Percentiles rank a stretch among this genome's conserved stretches.
Conservation (phyloP, 2,797 vertebrate species). For the Oreonectes daqikongensis region DNA sequence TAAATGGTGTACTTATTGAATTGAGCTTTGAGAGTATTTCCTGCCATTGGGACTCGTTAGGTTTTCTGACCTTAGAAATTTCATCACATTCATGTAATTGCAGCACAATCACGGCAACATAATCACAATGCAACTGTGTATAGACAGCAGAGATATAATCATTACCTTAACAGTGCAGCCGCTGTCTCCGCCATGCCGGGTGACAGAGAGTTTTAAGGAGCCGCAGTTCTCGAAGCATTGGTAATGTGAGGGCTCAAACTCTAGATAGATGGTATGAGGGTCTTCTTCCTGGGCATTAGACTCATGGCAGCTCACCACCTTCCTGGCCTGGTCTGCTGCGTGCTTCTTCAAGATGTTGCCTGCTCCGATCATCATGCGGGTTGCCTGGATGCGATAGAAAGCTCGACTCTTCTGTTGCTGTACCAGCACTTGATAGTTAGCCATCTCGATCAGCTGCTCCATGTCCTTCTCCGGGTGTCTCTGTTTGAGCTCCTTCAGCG, state of each 20-base stretch:
- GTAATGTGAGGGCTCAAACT: slow-evolving; percentile 83
- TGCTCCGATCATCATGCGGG: slow-evolving; percentile 88
- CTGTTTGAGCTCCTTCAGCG: slow-evolving; percentile 83
- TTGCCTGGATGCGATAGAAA: slow-evolving; percentile 88
- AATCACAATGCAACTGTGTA: slow-evolving; percentile 26
- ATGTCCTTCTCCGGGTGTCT: slow-evolving; percentile 85
- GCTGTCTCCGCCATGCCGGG: slow-evolving; percentile 78
- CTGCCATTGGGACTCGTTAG: slow-evolving; percentile 1
- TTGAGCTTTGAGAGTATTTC: slow-evolving; percentile 36
- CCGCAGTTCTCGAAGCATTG: slow-evolving; percentile 90
- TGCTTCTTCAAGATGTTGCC: slow-evolving; percentile 88
- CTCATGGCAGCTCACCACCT: slow-evolving; percentile 83
- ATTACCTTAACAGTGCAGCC: slow-evolving; percentile 81
- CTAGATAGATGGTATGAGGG: slow-evolving; percentile 81
- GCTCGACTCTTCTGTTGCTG: slow-evolving; percentile 88
- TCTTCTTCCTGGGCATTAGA: slow-evolving; percentile 82
- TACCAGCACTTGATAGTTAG: slow-evolving; percentile 85
- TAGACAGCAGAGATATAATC: background rate
- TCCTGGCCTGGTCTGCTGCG: slow-evolving; percentile 85
- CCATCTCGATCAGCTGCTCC: slow-evolving; percentile 87
- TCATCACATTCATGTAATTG: slow-evolving; percentile 34
- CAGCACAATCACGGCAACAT: slow-evolving; percentile 6
- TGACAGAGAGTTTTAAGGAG: slow-evolving; percentile 80
- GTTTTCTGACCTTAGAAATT: slow-evolving; percentile 33
- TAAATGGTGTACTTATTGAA: slow-evolving; percentile 37